Percentiles rank a stretch among this genome's conserved stretches.
Conservation (phyloP, 2,113 vertebrate genomes). For the Synodontis membranacea region DNA sequence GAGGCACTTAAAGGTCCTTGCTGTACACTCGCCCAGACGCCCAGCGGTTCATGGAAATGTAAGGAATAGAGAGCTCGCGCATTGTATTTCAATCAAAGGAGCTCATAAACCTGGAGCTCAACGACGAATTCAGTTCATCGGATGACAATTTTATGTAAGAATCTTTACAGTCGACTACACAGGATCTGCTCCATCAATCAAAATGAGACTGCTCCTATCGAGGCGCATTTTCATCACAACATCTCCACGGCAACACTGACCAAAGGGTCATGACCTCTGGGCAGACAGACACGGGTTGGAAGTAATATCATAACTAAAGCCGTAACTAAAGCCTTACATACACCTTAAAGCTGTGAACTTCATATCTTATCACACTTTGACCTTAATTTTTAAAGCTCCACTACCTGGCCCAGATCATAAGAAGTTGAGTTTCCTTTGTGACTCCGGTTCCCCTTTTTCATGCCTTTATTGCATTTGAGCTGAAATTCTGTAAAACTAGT, state of each 20-base stretch:
- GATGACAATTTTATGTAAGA: too few relatives aligned
- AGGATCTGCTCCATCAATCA: constrained; percentile 30
- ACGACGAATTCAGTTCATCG: background rate
- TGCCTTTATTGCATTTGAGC: background rate
- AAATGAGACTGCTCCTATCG: background rate
- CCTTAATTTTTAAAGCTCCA: background rate
- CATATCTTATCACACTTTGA: background rate
- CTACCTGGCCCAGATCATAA: background rate
- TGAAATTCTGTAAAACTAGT: background rate
- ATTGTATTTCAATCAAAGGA: background rate
- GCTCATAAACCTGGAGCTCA: background rate
- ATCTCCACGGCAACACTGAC: constrained; percentile 20
- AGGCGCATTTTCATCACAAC: constrained; percentile 14
- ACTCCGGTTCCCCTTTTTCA: background rate
- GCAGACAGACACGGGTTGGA: background rate
- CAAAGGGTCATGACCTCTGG: background rate
- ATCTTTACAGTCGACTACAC: background rate
- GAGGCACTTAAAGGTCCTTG: constrained; percentile 34
- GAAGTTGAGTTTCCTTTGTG: background rate
- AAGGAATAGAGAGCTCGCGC: background rate
- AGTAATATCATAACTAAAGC: background rate
- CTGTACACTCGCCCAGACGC: background rate
- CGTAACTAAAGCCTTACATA: background rate
- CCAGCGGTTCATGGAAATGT: constrained; percentile 21
- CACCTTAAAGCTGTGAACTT: constrained; percentile 1